Evolutionary conservation across 2,888 invertebrate species (phyloP), one percentile per base, ranked within the genome.

Genomic region (Dinocampus coccinellae): DNA sequence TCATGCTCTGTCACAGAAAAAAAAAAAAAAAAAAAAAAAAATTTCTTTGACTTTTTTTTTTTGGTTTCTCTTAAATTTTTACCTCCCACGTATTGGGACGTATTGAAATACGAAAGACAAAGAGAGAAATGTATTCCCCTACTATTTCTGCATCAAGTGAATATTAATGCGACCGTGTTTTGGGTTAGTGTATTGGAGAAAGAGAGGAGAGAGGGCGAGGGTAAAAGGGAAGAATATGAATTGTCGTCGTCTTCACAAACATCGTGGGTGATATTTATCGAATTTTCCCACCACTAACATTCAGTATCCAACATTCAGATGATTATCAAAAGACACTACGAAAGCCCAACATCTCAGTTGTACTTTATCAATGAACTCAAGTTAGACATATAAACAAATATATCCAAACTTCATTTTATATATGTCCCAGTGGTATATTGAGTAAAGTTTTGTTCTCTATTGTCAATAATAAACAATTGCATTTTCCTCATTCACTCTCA

Each of bases 201-300:
- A 52, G 71, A 53, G 24, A 53, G 24, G 64, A 57, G 64, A 70
- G 53, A 57, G 24, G 61, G 47, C 47, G 29, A 10, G 68, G 73
- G 74, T 70, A 74, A 68, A 71, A 66, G 70, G 66, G 52, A 16
- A 47, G 47, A 47, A 47, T 47, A 47, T 47, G 47, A 47, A 62
- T 61, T 66, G 69, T 69, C 66, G 69, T 69, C 66, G 65, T 65
- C 64, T 75, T 70, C 60, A 70, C 34, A 42, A 62, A 55, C 26
- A 55, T 79, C 82, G 81, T 83, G 83, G 83, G 82, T 82, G 83
- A 83, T 82, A 82, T 83, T 82, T 83, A 77, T 81, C 47, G 47
- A 47, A 77, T 83, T 82, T 81, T 68, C 70, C 72, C 13, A 13
- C 39, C n/a, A 39, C 39, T 4, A 39, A 39, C 39, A n/a, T 82